Percentiles rank a stretch among this genome's conserved stretches.
These are phyloP conservation scores for Catharus minimus DNA, from an alignment of 2,113 vertebrate genomes.

Conservation along the genomic window DNA sequence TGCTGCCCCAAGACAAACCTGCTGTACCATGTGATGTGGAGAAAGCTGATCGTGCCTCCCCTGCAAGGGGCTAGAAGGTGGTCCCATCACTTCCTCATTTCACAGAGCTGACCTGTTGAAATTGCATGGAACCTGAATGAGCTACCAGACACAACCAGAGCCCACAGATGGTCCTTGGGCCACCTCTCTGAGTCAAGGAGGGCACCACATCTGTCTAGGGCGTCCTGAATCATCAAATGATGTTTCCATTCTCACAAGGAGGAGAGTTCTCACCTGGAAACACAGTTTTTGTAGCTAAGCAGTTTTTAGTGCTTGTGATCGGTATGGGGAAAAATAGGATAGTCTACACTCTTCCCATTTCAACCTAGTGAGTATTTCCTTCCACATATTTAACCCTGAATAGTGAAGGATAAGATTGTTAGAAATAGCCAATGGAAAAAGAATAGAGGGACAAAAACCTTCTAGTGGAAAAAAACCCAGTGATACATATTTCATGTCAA, in stretches of 20 bases:
- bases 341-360: neutral
- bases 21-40: neutral
- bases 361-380: neutral
- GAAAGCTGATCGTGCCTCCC: neutral
- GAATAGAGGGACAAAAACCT: neutral
- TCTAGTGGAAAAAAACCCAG: neutral
- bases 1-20: neutral
- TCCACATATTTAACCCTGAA: neutral
- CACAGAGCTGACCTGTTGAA: neutral
- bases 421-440: neutral
- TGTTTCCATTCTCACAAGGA: neutral
- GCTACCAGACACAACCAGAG: neutral
- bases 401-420: neutral
- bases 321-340: neutral
- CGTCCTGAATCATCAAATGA: neutral
- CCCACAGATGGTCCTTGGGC: neutral
- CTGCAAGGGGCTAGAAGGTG: neutral
- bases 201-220: accelerated
- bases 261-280: neutral
- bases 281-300: neutral
- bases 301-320: neutral
- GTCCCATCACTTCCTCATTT: neutral
- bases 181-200: neutral
- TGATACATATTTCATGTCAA: neutral
- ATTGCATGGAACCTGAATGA: accelerated